Base-by-base conservation (phyloP, 2,888 invertebrate species). In the Stenurella melanura region DNA sequence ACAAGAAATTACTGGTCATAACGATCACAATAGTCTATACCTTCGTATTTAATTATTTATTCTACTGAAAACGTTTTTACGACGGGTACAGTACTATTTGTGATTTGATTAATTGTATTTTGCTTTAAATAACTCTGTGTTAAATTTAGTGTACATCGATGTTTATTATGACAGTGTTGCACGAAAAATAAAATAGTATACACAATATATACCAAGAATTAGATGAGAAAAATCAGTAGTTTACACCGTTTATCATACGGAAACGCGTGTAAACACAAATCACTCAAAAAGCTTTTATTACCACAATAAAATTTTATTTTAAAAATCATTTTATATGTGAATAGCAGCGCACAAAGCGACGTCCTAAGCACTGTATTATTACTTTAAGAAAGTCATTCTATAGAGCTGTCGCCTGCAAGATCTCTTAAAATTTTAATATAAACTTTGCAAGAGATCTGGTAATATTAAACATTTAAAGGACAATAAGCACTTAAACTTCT, bases 251-350 rank as follows among this genome's bases (percentile, higher is more conserved):
- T 15, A 10, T 61, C n/a, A 17, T 10, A 34, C 0, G 17, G n/a
- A 61, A 61, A 61, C n/a, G 58, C 0, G 15, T 26, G 26, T 58
- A 58, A 58, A 58, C 58, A 58, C 21, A 19, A 58, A 19, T 58
- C 19, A 15, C 21, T 58, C 61, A 61, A 61, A 61, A 30, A 61
- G 6, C 21, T 21, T 61, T 61, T 30, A 61, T 61, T 30, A 30
- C 61, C 26, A n/a, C 61, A 15, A 61, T 61, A 61, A 61, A 61
- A 7, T 61, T 61, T 61, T 61, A 61, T 61, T 61, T 30, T n/a
- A 61, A 12, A 61, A 61, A 30, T 18, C n/a, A 30, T 10, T 61
- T 30, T 58, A 19, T 26, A 26, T 18, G 11, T 11, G 26, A 21
- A 58, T 58, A 58, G 19, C 15, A 58, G 19, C 26, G 6, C 21